Evolutionary conservation across 2,888 invertebrate genomes (phyloP).

Genomic region (Idaea dimidiata): DNA sequence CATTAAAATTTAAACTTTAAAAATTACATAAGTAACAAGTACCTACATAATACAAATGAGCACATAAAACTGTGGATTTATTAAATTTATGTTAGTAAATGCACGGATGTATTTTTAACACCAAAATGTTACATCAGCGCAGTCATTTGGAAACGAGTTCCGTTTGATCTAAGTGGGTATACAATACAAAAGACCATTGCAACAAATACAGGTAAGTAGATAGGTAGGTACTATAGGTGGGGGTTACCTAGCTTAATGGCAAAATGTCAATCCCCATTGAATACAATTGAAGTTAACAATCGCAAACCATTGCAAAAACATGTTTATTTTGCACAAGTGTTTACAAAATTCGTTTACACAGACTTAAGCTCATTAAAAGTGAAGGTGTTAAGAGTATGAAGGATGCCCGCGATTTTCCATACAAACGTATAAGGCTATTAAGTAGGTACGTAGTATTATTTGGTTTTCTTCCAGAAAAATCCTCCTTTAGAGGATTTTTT

Average conservation of each 20-base stretch:
- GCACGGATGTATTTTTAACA: background rate
- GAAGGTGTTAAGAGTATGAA: no score
- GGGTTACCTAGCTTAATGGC: background rate
- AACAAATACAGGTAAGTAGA: background rate
- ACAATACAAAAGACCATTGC: background rate
- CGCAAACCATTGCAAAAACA: background rate
- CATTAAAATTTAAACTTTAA: background rate
- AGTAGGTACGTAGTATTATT: no score
- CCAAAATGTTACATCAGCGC: background rate
- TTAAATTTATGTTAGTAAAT: background rate
- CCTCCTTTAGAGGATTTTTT: no score
- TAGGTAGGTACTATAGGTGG: slow-evolving; percentile 2
- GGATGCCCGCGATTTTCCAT: no score
- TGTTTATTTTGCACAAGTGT: background rate
- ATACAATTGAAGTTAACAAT: background rate
- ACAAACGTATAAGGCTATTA: no score
- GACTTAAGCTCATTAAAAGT: background rate
- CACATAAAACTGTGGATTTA: background rate
- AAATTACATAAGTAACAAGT: no score
- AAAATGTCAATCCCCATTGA: background rate
- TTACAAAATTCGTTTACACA: background rate
- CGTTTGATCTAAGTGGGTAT: background rate
- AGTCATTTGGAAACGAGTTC: background rate
- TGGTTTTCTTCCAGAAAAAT: no score
- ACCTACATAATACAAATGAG: no score